These are phyloP conservation scores for Ennomos fuscantarius DNA, from an alignment of 2,888 invertebrate species.

Conservation along the genomic window DNA sequence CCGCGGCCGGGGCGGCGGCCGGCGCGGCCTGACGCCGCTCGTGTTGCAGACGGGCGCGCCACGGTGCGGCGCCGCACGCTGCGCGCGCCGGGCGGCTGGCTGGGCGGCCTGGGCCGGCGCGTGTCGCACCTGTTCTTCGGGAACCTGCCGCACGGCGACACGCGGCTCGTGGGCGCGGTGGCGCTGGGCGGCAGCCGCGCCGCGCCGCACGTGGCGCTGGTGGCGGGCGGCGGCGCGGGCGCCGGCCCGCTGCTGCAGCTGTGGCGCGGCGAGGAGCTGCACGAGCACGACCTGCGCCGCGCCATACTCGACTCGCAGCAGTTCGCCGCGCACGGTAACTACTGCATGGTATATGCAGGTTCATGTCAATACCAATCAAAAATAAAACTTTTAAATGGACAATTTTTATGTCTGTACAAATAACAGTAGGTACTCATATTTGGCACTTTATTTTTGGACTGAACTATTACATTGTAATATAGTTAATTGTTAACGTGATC, in stretches of 20 bases:
- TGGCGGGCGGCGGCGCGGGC: too few relatives aligned
- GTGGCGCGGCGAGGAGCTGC: constrained; percentile 91
- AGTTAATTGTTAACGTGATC: too few relatives aligned
- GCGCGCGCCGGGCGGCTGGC: constrained; percentile 91
- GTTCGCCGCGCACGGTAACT: constrained; percentile 45
- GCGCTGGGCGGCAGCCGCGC: constrained; percentile 79
- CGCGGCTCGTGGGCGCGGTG: constrained; percentile 88
- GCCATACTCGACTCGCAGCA: constrained; percentile 86
- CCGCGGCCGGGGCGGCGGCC: too few relatives aligned
- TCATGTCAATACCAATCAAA: too few relatives aligned
- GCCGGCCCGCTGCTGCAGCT: constrained; percentile 92
- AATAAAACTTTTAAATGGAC: too few relatives aligned
- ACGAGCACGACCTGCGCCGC: constrained; percentile 90
- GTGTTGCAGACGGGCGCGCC: constrained; percentile 86
- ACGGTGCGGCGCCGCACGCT: constrained; percentile 88
- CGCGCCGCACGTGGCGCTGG: constrained; percentile 70
- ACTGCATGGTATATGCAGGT: too few relatives aligned
- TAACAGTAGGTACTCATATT: too few relatives aligned
- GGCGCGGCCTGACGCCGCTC: too few relatives aligned
- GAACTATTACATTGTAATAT: too few relatives aligned
- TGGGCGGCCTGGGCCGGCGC: constrained; percentile 93
- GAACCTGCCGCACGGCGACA: constrained; percentile 87
- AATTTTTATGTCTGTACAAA: too few relatives aligned
- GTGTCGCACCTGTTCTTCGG: constrained; percentile 94
- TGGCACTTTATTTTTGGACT: too few relatives aligned